phyloP scores from a whole-genome alignment of 2,113 vertebrate genomes.

The Lepisosteus oculatus region DNA sequence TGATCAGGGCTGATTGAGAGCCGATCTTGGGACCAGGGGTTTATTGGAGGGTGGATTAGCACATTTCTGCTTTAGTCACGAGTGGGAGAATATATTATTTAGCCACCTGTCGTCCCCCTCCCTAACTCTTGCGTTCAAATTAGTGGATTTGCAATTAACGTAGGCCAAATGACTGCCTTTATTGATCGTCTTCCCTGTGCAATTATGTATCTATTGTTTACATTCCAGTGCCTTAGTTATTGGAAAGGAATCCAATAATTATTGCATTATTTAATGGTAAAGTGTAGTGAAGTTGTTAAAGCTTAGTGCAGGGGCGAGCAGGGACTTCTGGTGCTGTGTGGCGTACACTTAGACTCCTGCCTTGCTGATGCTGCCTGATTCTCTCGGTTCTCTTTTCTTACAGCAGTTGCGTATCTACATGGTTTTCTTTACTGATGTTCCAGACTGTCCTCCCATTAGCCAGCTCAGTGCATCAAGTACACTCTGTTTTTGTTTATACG shows the following conservation, averaged over 20 bases:
- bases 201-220: conserved; percentile 99
- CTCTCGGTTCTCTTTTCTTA: too few relatives aligned
- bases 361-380: too few relatives aligned
- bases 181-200: conserved; percentile 97
- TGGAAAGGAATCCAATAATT: conserved; percentile 99
- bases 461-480: too few relatives aligned
- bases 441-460: too few relatives aligned
- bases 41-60: conserved; percentile 87
- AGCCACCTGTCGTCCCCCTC: conserved; percentile 56
- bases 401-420: background rate
- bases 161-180: conserved; percentile 96
- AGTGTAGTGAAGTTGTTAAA: conserved; percentile 85
- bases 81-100: conserved; percentile 75
- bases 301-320: conserved; percentile 61
- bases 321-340: conserved; percentile 53
- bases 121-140: conserved; percentile 23
- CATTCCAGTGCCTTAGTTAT: conserved; percentile 98
- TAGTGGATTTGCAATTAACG: conserved; percentile 95
- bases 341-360: conserved; percentile 13
- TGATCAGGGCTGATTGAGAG: conserved; percentile 98
- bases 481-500: too few relatives aligned
- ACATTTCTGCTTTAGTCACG: conserved; percentile 64
- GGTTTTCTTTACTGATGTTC: too few relatives aligned
- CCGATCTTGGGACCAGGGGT: conserved; percentile 92
- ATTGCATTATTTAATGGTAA: conserved; percentile 99